Evolutionary conservation across 2,888 invertebrate genomes (phyloP).

Genomic region (Hypsopygia costalis): DNA sequence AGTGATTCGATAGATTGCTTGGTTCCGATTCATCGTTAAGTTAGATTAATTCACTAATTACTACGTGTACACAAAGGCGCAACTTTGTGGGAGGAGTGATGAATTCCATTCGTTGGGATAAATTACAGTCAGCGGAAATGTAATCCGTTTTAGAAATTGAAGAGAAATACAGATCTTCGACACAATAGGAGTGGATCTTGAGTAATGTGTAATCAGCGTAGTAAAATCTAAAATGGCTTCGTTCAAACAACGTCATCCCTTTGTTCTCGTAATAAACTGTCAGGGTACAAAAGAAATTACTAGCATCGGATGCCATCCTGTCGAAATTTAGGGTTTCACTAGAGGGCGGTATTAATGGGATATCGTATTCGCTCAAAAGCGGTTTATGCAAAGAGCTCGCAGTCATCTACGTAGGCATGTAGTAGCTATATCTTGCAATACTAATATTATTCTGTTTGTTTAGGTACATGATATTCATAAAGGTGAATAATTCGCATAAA

Average conservation of each 20-base stretch:
- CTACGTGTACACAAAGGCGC: constrained; percentile 17
- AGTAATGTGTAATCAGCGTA: constrained; percentile 63
- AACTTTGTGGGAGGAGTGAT: constrained; percentile 36
- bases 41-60: constrained; percentile 11
- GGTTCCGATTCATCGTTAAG: constrained; percentile 6
- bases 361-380: constrained; percentile 41
- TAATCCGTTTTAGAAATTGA: constrained; percentile 53
- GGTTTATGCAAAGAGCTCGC: constrained; percentile 38
- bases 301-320: constrained; percentile 55
- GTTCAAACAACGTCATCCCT: constrained; percentile 60
- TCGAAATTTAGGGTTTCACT: constrained; percentile 49
- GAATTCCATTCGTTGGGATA: constrained; percentile 39
- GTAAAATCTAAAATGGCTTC: constrained; percentile 63
- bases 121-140: constrained; percentile 47
- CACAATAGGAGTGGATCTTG: constrained; percentile 56
- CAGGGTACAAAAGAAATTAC: constrained; percentile 66
- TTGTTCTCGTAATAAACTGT: constrained; percentile 73
- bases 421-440: constrained; percentile 28
- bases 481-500: constrained; percentile 7
- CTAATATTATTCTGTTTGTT: constrained; percentile 3
- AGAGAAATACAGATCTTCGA: constrained; percentile 51
- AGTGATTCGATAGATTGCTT: background rate
- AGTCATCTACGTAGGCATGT: constrained; percentile 14
- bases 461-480: constrained; percentile 2
- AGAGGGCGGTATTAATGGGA: constrained; percentile 26